Percentiles rank a stretch among this genome's conserved stretches.
Conservation (phyloP, 2,888 invertebrate genomes). For the Marasmarcha lunaedactyla region DNA sequence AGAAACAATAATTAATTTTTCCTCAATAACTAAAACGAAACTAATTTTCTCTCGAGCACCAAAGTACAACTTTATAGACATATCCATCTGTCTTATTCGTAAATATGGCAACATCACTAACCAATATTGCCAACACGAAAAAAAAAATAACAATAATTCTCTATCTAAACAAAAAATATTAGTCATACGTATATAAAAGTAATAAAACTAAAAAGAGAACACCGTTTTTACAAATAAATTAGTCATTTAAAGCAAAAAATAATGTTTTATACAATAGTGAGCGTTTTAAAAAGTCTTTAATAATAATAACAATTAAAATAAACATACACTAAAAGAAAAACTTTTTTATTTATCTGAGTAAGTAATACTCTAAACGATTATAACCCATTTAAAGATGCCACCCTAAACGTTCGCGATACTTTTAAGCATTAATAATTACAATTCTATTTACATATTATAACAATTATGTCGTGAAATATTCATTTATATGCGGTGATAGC, state of each 20-base stretch:
- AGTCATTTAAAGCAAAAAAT: neutral
- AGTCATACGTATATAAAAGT: neutral
- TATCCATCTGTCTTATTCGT: neutral
- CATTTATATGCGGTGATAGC: too few relatives aligned
- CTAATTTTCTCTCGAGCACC: neutral
- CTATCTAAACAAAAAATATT: neutral
- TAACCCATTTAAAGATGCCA: too few relatives aligned
- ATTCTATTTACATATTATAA: too few relatives aligned
- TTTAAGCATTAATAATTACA: too few relatives aligned
- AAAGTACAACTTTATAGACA: neutral
- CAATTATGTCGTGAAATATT: too few relatives aligned
- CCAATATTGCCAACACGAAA: neutral
- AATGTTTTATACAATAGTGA: neutral
- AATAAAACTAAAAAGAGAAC: neutral
- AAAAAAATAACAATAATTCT: neutral
- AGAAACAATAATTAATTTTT: neutral
- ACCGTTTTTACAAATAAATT: neutral
- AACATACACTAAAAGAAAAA: too few relatives aligned
- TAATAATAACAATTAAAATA: neutral
- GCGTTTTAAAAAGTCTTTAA: conserved; percentile 1
- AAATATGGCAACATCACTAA: neutral
- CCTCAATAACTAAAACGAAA: neutral
- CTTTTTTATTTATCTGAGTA: too few relatives aligned
- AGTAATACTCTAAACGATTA: too few relatives aligned
- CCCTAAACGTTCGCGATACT: too few relatives aligned